Conservation (phyloP, 92 coral and sea anemone genomes). For the Micromussa lordhowensis region DNA sequence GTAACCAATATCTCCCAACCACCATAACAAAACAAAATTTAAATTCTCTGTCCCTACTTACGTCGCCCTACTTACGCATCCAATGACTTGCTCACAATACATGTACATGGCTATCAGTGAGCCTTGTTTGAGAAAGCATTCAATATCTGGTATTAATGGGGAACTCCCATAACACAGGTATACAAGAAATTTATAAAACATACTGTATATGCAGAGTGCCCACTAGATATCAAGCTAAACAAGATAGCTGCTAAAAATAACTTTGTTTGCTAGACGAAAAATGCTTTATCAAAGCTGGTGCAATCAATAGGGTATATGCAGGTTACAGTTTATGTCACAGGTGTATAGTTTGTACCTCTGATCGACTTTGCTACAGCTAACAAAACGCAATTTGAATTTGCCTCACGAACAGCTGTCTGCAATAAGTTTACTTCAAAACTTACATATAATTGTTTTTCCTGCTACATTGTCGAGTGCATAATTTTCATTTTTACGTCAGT, state of each 20-base stretch:
- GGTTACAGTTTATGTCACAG: neutral
- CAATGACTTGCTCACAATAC: conserved; percentile 85
- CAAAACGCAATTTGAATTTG: neutral
- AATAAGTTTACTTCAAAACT: neutral
- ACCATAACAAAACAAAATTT: conserved; percentile 37
- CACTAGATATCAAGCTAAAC: neutral
- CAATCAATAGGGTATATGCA: neutral
- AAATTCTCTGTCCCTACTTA: conserved; percentile 78
- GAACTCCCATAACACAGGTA: conserved; percentile 11
- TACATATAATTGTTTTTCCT: neutral
- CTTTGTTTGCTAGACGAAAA: neutral
- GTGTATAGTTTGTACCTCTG: neutral
- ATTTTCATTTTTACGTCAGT: conserved; percentile 14
- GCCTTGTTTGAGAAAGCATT: conserved; percentile 98
- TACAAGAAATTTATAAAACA: neutral
- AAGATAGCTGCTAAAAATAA: neutral
- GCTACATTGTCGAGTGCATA: neutral
- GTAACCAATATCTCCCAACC: neutral
- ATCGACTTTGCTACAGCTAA: neutral
- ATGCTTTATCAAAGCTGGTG: neutral
- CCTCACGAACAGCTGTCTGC: neutral
- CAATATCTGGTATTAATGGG: conserved; percentile 81
- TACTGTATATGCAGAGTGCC: neutral
- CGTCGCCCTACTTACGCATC: conserved; percentile 99
- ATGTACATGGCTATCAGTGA: conserved; percentile 87